Base-by-base conservation (phyloP, 2,113 vertebrate genomes). In the Hippolais icterina region DNA sequence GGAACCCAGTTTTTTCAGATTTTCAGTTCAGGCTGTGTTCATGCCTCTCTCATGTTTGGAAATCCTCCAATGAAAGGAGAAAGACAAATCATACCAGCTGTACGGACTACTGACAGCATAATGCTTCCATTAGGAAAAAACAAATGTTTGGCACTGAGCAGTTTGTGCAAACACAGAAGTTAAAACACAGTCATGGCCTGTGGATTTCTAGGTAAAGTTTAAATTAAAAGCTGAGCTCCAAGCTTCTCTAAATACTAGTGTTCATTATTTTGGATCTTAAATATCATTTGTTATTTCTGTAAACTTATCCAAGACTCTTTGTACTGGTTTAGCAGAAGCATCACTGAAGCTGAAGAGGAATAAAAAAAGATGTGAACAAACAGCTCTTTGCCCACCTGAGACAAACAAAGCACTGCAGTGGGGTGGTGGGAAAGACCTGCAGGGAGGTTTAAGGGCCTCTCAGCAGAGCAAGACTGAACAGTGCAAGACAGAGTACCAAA, bases 141-240 rank as follows among this genome's bases (percentile, higher is more conserved):
- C 37, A 79, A 95, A 94, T 70, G 44, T 76, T 87, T 95, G 84
- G 79, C 53, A 90, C 49, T 9, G 63, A 92, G 53, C 37, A 88
- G 29, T 65, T n/a, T 80, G 42, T 87, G 76, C 72, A 83, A 96
- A 92, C n/a, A 83, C 41, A 42, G 54, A 63, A 91, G 39, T 81
- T 84, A 66, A 61, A 94, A 35, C 41, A 78, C 27, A 86, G 27
- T 41, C 56, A 17, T 63, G 47, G 66, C 59, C 63, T 44, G 37
- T 25, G 33, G 56, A 81, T 91, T 91, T 93, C 69, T 47, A 87
- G 80, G 64, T 81, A 78, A 33, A 59, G 15, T 31, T 57, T 53
- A 49, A 82, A 94, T 61, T 25, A 65, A 93, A 95, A 71, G 33
- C 42, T 35, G 72, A 66, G 42, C 29, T 89, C 35, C 77, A 70